Conservation (phyloP, 2,797 vertebrate species). For the Antennarius maculatus region DNA sequence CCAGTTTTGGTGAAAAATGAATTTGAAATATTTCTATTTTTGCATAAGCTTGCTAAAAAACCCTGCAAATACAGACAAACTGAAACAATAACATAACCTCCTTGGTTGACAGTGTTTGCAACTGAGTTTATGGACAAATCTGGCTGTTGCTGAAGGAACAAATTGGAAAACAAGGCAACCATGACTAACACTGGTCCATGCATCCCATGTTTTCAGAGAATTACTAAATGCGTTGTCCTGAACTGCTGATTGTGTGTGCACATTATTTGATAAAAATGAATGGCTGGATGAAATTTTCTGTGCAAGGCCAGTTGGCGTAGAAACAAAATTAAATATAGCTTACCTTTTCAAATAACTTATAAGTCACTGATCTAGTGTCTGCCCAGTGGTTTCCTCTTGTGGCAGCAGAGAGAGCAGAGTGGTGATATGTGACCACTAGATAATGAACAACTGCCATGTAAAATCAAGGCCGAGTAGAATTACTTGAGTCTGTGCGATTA, state of each 20-base stretch:
- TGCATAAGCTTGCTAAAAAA: too few species aligned
- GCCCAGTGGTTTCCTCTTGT: conserved; percentile 32
- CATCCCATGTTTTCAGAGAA: conserved; percentile 25
- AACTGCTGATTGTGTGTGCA: conserved; percentile 14
- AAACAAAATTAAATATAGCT: conserved; percentile 32
- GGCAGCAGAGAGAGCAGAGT: background rate
- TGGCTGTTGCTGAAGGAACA: background rate
- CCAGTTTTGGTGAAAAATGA: too few species aligned
- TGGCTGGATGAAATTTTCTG: conserved; percentile 28
- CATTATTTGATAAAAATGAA: conserved; percentile 51
- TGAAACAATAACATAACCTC: too few species aligned
- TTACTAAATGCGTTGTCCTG: conserved; percentile 20
- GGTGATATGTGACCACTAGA: background rate
- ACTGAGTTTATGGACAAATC: background rate
- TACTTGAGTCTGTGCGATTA: background rate
- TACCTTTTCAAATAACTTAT: conserved; percentile 31
- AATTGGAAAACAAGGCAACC: conserved; percentile 25
- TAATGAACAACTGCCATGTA: conserved; percentile 20
- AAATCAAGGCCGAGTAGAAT: conserved; percentile 5
- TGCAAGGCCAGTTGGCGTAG: conserved; percentile 8
- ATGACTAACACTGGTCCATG: conserved; percentile 1
- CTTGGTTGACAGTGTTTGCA: background rate
- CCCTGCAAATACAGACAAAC: too few species aligned
- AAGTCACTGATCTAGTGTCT: conserved; percentile 43
- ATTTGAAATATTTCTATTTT: too few species aligned